Evolutionary conservation across 2,113 vertebrate genomes (phyloP).

Genomic region (Neogale vison): DNA sequence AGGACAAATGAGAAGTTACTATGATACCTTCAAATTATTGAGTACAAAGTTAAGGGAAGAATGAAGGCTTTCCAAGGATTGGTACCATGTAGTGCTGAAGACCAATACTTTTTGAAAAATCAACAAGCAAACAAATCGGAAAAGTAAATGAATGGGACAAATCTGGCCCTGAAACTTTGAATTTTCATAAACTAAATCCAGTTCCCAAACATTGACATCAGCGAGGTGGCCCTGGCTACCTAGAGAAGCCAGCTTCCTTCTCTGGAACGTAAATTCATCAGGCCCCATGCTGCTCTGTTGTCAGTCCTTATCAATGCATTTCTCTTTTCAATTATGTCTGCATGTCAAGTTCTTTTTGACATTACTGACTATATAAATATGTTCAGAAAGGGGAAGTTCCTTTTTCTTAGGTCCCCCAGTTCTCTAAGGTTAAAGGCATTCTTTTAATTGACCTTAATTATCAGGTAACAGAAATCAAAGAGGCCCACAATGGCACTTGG

Average conservation of each 20-base stretch:
- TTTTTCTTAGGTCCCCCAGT: neutral
- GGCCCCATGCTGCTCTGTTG: neutral
- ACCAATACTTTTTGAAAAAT: neutral
- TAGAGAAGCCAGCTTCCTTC: fast-evolving
- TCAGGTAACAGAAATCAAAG: neutral
- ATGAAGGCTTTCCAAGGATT: neutral
- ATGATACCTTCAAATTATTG: neutral
- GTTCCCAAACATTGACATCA: neutral
- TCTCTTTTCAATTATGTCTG: neutral
- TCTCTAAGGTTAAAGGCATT: neutral
- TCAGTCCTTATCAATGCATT: neutral
- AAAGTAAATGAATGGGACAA: neutral
- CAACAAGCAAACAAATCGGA: neutral
- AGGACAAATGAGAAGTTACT: neutral
- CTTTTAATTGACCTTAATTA: neutral
- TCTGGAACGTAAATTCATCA: neutral
- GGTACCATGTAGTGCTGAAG: neutral
- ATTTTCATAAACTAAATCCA: neutral
- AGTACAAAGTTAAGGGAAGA: neutral
- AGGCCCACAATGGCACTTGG: neutral
- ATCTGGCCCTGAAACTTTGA: neutral
- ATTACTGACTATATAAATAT: neutral
- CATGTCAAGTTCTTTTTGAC: neutral
- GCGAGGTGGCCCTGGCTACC: fast-evolving
- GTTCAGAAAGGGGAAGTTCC: neutral